phyloP scores from a whole-genome alignment of 2,113 vertebrate genomes.

The Pitta sordida region DNA sequence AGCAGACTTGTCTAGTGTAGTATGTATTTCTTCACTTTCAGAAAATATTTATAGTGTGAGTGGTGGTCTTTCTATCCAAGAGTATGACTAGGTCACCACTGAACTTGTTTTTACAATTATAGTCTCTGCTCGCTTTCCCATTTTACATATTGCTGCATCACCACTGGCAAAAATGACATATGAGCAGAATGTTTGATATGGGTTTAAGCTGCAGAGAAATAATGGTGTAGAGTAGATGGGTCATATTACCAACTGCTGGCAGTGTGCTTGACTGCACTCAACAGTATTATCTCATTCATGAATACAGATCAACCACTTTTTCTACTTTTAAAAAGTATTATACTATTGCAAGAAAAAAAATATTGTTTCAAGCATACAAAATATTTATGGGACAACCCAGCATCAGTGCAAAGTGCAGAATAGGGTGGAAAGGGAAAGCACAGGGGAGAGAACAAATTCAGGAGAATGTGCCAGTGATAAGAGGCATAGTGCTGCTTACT shows the following conservation, averaged over 20 bases:
- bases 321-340: neutral
- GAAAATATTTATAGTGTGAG: neutral
- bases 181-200: neutral
- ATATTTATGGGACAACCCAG: slow-evolving; percentile 1
- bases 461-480: neutral
- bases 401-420: neutral
- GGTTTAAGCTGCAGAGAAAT: slow-evolving; percentile 3
- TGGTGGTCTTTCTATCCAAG: neutral
- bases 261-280: slow-evolving; percentile 2
- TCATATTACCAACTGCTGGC: neutral
- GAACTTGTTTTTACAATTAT: neutral
- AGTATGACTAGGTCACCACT: neutral
- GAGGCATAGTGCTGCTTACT: slow-evolving; percentile 34
- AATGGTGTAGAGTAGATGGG: slow-evolving; percentile 1
- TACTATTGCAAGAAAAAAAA: neutral
- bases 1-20: neutral
- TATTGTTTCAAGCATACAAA: neutral
- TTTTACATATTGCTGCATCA: slow-evolving; percentile 9
- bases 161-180: neutral
- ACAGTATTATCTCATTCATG: slow-evolving; percentile 25
- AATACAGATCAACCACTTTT: slow-evolving; percentile 33
- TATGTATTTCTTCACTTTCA: neutral
- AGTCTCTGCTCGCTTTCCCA: neutral
- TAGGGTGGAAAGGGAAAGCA: slow-evolving; percentile 28
- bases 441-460: slow-evolving; percentile 40